Conservation (phyloP, 1,140 invertebrate genomes). For the Lordiphosa clarofinis region DNA sequence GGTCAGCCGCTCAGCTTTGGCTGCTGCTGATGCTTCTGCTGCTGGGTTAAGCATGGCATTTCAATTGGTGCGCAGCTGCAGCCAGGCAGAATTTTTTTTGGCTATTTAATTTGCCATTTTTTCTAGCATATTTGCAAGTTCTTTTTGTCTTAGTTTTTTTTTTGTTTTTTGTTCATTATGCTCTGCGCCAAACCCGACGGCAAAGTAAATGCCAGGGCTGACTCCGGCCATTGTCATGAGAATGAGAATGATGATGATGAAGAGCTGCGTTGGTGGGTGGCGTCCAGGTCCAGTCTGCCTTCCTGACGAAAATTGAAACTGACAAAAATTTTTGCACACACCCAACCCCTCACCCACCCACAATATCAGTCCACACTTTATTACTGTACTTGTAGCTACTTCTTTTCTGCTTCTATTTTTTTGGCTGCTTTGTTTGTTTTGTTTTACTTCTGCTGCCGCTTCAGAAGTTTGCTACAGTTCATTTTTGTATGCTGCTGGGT, state of each 20-base stretch:
- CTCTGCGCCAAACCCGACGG: slow-evolving; percentile 65
- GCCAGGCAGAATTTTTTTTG: slow-evolving; percentile 54
- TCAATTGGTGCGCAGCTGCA: slow-evolving; percentile 41
- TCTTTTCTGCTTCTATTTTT: slow-evolving; percentile 30
- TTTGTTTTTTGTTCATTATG: slow-evolving; percentile 59
- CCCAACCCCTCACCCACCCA: slow-evolving; percentile 2
- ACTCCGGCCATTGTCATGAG: slow-evolving; percentile 65
- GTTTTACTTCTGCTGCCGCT: too few species aligned
- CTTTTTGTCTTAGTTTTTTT: slow-evolving; percentile 20
- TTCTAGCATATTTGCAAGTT: slow-evolving; percentile 60
- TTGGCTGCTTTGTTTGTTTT: slow-evolving; percentile 67
- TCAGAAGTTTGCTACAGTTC: slow-evolving; percentile 68
- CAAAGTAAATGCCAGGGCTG: slow-evolving; percentile 72
- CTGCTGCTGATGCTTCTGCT: slow-evolving; percentile 11
- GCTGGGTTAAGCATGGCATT: slow-evolving; percentile 31
- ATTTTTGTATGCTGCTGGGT: slow-evolving; percentile 65
- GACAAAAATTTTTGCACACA: slow-evolving; percentile 76
- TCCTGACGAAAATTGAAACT: slow-evolving; percentile 73
- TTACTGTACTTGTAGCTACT: slow-evolving; percentile 53
- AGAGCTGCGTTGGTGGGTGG: slow-evolving; percentile 10
- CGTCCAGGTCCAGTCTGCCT: slow-evolving; percentile 16
- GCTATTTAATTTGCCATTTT: slow-evolving; percentile 75
- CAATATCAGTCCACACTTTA: slow-evolving; percentile 50
- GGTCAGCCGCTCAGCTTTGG: slow-evolving; percentile 4
- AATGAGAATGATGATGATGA: slow-evolving; percentile 8